These are phyloP conservation scores for Hassar affinis DNA, from an alignment of 2,113 vertebrate species.

Conservation along the genomic window DNA sequence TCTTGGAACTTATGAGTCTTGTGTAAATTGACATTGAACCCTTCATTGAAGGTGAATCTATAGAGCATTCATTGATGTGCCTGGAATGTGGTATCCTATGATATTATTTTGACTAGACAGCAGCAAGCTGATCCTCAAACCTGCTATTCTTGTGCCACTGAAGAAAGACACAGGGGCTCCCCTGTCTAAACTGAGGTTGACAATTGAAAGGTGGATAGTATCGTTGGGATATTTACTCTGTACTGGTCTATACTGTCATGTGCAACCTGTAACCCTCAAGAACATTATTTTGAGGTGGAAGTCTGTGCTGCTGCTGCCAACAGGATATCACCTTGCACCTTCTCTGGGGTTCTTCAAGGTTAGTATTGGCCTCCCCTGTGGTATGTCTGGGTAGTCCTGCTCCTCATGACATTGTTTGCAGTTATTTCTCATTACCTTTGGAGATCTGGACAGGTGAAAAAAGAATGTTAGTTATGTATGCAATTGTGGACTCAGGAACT, in stretches of 20 bases:
- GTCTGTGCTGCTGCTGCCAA: neutral
- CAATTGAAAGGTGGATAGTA: neutral
- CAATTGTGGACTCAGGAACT: neutral
- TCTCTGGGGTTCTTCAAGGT: neutral
- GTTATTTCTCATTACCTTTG: neutral
- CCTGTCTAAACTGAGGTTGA: neutral
- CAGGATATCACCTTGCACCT: neutral
- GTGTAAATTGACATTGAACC: neutral
- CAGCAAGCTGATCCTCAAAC: neutral
- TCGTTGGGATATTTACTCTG: neutral
- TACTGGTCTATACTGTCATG: neutral
- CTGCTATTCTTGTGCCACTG: neutral
- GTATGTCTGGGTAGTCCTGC: neutral
- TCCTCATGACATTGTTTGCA: neutral
- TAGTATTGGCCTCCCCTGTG: neutral
- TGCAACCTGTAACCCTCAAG: neutral
- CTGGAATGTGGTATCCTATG: neutral
- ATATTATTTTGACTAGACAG: neutral
- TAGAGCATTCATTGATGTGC: neutral
- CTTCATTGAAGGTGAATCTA: neutral
- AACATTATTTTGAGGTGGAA: neutral
- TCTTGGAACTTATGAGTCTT: neutral
- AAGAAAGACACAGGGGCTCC: neutral
- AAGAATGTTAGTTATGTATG: neutral
- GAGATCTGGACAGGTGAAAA: neutral